Percentiles rank a stretch among this genome's conserved stretches.
Evolutionary conservation across 2,113 vertebrate species (phyloP).

Genomic region (Planiliza haematocheilus): DNA sequence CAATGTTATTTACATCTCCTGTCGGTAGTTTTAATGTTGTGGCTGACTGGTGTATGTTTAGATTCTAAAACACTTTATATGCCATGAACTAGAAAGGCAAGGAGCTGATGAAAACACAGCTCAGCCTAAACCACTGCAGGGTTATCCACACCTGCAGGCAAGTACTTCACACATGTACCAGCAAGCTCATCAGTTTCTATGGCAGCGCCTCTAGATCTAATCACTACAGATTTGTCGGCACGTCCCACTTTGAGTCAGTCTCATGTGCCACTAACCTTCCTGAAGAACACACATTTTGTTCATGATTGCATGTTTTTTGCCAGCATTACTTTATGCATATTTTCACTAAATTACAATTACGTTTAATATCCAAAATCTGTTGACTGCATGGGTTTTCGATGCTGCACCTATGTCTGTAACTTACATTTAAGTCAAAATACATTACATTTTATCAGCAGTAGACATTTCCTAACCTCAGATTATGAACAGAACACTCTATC

Average conservation of each 20-base stretch:
- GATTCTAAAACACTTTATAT: too few species aligned
- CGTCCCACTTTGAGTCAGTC: not conserved
- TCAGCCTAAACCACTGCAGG: not conserved
- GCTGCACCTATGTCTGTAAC: too few species aligned
- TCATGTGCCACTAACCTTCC: not conserved
- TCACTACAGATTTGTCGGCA: slow-evolving; percentile 4
- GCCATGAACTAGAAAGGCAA: too few species aligned
- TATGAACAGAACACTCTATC: not conserved
- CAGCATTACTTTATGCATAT: not conserved
- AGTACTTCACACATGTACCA: not conserved
- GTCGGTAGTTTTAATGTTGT: too few species aligned
- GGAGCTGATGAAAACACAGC: too few species aligned
- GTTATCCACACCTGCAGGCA: not conserved
- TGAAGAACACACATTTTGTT: too few species aligned
- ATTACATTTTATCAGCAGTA: too few species aligned
- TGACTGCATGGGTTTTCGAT: not conserved
- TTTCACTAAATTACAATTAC: not conserved
- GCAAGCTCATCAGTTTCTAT: slow-evolving; percentile 34
- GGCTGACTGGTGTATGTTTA: too few species aligned
- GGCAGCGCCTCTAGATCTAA: not conserved
- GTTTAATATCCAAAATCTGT: not conserved
- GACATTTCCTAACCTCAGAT: too few species aligned
- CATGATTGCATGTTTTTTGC: too few species aligned
- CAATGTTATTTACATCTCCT: too few species aligned
- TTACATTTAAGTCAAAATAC: too few species aligned